Conservation (phyloP, 2,888 invertebrate genomes). For the Lampropteryx suffumata region DNA sequence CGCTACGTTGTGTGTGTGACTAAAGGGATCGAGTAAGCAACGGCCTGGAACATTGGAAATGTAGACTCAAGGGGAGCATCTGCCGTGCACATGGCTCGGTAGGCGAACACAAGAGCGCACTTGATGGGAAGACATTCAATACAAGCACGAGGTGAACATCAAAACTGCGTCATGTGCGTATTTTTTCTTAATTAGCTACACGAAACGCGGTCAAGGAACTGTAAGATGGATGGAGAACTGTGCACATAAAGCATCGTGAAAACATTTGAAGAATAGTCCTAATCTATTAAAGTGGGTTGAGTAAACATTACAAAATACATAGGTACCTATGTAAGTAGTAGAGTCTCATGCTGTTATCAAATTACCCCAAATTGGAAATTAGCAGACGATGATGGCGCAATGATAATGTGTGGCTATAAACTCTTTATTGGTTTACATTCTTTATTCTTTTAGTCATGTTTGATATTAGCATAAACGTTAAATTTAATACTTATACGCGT, state of each 20-base stretch:
- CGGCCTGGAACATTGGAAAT: conserved; percentile 39
- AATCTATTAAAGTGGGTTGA: conserved; percentile 46
- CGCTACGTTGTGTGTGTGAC: conserved; percentile 5
- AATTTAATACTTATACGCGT: conserved; percentile 44
- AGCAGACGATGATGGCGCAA: conserved; percentile 23
- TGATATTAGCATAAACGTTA: conserved; percentile 54
- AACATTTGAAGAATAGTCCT: conserved; percentile 38
- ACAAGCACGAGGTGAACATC: conserved; percentile 52
- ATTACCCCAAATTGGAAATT: conserved; percentile 32
- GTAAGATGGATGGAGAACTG: conserved; percentile 36
- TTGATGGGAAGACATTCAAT: conserved; percentile 68
- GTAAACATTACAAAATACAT: conserved; percentile 43
- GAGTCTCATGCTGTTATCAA: conserved; percentile 27
- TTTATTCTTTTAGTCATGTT: conserved; percentile 22
- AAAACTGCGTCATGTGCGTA: conserved; percentile 55
- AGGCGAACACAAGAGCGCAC: conserved; percentile 56
- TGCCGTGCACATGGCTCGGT: conserved; percentile 73
- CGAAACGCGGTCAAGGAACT: conserved; percentile 65
- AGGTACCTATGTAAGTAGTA: no score
- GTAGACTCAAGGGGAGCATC: conserved; percentile 64
- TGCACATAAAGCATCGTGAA: conserved; percentile 40
- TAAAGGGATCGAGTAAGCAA: conserved; percentile 37
- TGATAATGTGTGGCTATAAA: conserved; percentile 21
- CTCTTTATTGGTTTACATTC: conserved; percentile 5
- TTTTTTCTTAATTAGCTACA: conserved; percentile 49